Conservation (phyloP, 2,113 vertebrate genomes). For the Lethenteron camtschaticum region DNA sequence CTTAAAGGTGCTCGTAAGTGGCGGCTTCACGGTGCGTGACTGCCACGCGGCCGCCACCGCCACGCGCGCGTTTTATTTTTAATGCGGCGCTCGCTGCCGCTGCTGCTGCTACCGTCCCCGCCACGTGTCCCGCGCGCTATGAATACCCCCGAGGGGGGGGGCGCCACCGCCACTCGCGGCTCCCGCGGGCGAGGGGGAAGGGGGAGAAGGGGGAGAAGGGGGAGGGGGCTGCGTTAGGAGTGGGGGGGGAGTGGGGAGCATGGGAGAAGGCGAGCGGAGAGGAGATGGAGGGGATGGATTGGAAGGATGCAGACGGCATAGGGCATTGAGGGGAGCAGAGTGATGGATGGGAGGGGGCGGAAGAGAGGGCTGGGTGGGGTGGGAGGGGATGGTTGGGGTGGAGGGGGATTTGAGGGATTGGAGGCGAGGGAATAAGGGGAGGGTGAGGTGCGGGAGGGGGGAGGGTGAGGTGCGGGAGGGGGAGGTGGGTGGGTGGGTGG, state of each 20-base stretch:
- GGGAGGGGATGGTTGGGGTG: neutral
- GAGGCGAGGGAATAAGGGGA: neutral
- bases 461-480: neutral
- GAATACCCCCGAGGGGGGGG: no score
- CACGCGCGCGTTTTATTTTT: no score
- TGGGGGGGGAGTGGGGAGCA: no score
- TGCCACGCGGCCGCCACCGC: no score
- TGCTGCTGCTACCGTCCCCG: neutral
- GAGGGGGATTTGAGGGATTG: neutral
- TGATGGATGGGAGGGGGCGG: neutral
- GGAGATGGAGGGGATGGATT: neutral
- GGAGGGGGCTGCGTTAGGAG: no score
- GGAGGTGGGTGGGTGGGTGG: neutral
- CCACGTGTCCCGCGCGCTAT: neutral
- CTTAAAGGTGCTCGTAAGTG: no score
- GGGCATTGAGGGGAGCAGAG: no score
- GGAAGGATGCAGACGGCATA: neutral
- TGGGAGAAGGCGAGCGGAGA: neutral
- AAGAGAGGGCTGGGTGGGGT: neutral
- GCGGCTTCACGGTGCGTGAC: no score
- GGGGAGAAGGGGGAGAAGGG: no score
- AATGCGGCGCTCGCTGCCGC: neutral
- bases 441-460: neutral
- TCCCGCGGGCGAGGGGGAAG: no score
- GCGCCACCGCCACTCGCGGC: no score